Evolutionary conservation across 2,113 vertebrate species (phyloP), one percentile per base, ranked within the genome.

Genomic region (Pipa parva): DNA sequence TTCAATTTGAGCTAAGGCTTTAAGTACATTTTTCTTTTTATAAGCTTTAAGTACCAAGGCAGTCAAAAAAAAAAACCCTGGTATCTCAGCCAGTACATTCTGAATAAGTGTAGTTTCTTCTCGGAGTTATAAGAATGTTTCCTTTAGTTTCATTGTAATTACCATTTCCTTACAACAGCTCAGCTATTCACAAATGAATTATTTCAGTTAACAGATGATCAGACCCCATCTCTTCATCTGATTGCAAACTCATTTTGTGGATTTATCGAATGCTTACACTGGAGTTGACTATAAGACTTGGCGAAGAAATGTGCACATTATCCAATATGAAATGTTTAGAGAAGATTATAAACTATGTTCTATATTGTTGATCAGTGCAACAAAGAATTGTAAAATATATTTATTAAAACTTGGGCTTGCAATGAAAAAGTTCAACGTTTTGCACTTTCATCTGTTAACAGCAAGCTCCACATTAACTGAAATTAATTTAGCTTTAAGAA

Each of bases 231-330:
- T 50, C n/a, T 29, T 46, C 21, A 51, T 59, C 48, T 59, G 26
- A 50, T 57, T 50, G 46, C 45, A 37, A 56, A 51, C 64, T 68
- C 64, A 68, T 68, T 68, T 37, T 50, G 45, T 15, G 55, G 54
- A 68, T 68, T 68, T 68, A 58, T 68, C 50, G 29, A 28, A 33
- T 59, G 39, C 56, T 59, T 68, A 29, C 25, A 46, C 64, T 27
- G 29, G 56, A 59, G 27, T 26, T 27, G 20, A 25, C 20, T 21
- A n/a, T 58, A 33, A 22, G 25, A 33, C 37, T 68, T 55, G n/a
- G 31, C 12, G 46, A 31, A 68, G 25, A 31, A 49, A 59, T 68
- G 10, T 8, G 22, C n/a, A 15, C 22, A 68, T 59, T 68, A 49
- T 59, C 11, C 18, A 29, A 20, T 51, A 18, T 26, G 22, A 20